Evolutionary conservation across 2,888 invertebrate genomes (phyloP), one percentile per base, ranked within the genome.

Genomic region (Megamerina dolium): DNA sequence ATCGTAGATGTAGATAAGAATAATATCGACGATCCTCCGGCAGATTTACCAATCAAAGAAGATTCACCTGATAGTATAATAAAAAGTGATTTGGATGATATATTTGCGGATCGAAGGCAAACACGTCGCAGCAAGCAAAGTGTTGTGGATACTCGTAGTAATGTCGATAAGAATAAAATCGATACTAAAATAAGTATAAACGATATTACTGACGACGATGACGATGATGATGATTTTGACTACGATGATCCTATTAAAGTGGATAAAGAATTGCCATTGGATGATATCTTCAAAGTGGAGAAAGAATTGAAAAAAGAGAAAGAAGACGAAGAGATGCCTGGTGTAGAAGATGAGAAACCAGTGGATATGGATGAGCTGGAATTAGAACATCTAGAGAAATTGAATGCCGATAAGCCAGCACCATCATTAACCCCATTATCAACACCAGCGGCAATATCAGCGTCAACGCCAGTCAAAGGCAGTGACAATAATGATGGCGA

Each of bases 1-100:
- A n/a, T 46, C 4, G 18, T 46, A 23, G 48, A 44, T 2, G 45
- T 44, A 19, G 42, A 49, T 8, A 40, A 35, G 8, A 45, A 45
- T 20, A 47, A 45, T 18, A n/a, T 46, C 10, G 39, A 45, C 2
- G 42, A 49, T n/a, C n/a, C n/a, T 34, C 43, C 43, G 3, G 43
- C 40, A 43, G 48, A 35, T 41, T 51, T 51, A 39, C 52, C 52
- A 2, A 53, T 51, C 16, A 50, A 53, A 30, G 46, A 47, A 19
- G 51, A 53, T 27, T n/a, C n/a, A n/a, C n/a, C n/a, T n/a, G 46
- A 43, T 3, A 12, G 6, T 9, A 12, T 23, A n/a, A 26, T 13
- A 6, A 27, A 12, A 14, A 10, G 20, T 5, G 38, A 34, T 9
- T 14, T 30, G 8, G 40, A 43, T 31, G 47, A 47, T 4, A 37